Evolutionary conservation across 2,888 invertebrate species (phyloP), one percentile per base, ranked within the genome.

Genomic region (Tinea pellionella): DNA sequence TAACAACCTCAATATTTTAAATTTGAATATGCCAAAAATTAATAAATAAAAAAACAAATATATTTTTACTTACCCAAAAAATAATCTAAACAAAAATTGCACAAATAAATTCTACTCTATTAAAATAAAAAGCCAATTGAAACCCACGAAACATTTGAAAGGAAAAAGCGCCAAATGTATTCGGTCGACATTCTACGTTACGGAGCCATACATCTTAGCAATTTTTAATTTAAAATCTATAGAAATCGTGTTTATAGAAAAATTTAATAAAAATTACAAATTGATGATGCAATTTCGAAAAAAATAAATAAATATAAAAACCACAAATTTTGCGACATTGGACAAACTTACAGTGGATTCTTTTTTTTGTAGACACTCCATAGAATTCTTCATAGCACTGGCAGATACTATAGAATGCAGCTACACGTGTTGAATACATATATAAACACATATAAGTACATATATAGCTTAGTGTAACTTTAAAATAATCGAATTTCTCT

Each of bases 391-490:
- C 69, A 70, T 66, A 42, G 73, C 74, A 67, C 73, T 81, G 68
- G 80, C 64, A 29, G 82, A 75, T 42, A 79, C 84, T 80, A 84
- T 74, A 47, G 79, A 62, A 73, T 79, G 77, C 74, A 87, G 81
- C 86, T 86, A 78, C 65, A 75, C 47, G 15, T 8, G 47, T 73
- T 63, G 70, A 73, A 70, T 68, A 74, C 68, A 74, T 71, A 47
- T 47, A 47, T 47, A 47, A 47, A 47, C 16, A 47, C 2, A 47
- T 70, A 72, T 69, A 75, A 67, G 73, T 66, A 64, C 61, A 61
- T 63, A 62, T 59, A 63, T 41, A 59, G 15, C 47, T 15, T 2
- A 47, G 4, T 47, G 9, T 15, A 15, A 37, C 37, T 12, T 12
- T 37, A 37, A 37, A 37, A 7, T n/a, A 7, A 30, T 30, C 9